Conservation (phyloP, 2,888 invertebrate genomes). For the Drosophila anomalata region DNA sequence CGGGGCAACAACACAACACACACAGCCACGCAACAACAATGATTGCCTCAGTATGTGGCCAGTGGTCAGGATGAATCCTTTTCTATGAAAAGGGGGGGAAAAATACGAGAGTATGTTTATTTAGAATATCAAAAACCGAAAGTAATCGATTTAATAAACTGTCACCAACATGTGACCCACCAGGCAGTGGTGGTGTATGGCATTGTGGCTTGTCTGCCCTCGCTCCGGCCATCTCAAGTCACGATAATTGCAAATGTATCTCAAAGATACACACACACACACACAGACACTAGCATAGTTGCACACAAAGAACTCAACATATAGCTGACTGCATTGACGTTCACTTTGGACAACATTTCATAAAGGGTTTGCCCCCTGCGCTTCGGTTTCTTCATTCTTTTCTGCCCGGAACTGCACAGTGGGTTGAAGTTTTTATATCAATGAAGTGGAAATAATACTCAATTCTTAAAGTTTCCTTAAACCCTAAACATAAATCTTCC, state of each 20-base stretch:
- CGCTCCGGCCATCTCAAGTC: conserved; percentile 76
- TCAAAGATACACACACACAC: conserved; percentile 65
- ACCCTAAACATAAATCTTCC: background rate
- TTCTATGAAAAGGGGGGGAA: conserved; percentile 43
- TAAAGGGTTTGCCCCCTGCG: conserved; percentile 61
- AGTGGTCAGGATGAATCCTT: conserved; percentile 16
- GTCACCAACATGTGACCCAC: conserved; percentile 81
- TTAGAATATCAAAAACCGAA: conserved; percentile 79
- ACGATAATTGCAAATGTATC: conserved; percentile 83
- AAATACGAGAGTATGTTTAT: conserved; percentile 68
- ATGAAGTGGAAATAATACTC: background rate
- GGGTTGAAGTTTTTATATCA: background rate
- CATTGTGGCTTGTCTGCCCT: conserved; percentile 24
- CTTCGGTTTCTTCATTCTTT: conserved; percentile 28
- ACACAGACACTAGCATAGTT: conserved; percentile 31
- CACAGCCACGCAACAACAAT: conserved; percentile 16
- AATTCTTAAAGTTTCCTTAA: no score
- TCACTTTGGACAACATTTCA: conserved; percentile 66
- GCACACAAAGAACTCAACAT: conserved; percentile 24
- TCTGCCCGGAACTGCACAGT: conserved; percentile 12
- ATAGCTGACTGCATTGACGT: conserved; percentile 63
- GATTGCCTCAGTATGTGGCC: conserved; percentile 63
- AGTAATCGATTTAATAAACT: conserved; percentile 84
- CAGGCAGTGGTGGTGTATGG: conserved; percentile 14
- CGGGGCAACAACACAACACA: conserved; percentile 3